Base-by-base conservation (phyloP, 1,140 invertebrate species). In the Bombus polaris region DNA sequence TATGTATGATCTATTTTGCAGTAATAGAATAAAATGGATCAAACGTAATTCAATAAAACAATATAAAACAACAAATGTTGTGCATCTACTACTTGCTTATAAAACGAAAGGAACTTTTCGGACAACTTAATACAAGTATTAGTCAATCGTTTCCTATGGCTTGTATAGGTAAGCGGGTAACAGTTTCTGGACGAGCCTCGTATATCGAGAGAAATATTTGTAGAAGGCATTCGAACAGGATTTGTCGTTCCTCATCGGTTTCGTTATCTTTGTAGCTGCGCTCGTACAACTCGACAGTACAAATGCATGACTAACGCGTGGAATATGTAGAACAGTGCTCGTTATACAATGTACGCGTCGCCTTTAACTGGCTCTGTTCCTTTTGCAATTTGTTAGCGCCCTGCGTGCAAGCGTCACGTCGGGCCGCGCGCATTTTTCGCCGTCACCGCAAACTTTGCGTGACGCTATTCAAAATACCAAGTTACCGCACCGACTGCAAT, bases 371-470 rank as follows among this genome's bases (percentile, higher is more conserved):
- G 28, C 37, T 42, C 42, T 39, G 76, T 73, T 80, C 71, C 77
- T 72, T 62, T 71, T 85, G 76, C 83, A 80, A 85, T 80, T 85
- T 47, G 74, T 85, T 85, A 85, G 71, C 74, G 65, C 13, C 44
- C 72, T 44, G 44, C 66, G 53, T 59, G 25, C 65, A 73, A 72
- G 53, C 62, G 76, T 73, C 83, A 73, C 83, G 76, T 84, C 76
- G 70, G 37, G 37, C n/a, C n/a, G 74, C 65, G 13, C 2, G 39
- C 15, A 47, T 85, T 85, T 73, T 37, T 80, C 78, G 76, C 32
- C n/a, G 68, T 2, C 68, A 42, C 53, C 22, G 68, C 57, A 80
- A 85, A 80, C 83, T 65, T 73, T 80, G 68, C 83, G 76, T 80
- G 83, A 85, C 83, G 66, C 37, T 80, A 44, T 39, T 53, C 68